A percentile compares a stretch with the other conserved stretches of the same genome.
phyloP scores from a whole-genome alignment of 2,113 vertebrate species.

The Daboia siamensis region DNA sequence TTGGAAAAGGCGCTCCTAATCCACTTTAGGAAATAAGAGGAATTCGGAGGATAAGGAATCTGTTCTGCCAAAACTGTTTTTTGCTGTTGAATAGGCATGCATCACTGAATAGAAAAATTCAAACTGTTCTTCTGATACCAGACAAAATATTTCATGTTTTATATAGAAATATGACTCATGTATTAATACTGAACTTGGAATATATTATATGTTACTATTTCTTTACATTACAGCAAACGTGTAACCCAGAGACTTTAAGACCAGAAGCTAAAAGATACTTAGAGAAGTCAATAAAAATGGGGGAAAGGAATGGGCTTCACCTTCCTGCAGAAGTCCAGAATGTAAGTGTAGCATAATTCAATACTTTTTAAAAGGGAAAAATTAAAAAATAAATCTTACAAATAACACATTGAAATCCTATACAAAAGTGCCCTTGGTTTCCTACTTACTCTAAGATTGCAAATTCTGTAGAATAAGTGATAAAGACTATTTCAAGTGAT shows the following conservation, averaged over 20 bases:
- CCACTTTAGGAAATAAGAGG: neutral
- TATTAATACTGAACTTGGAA: conserved; percentile 26
- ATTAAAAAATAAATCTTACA: neutral
- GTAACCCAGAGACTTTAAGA: conserved; percentile 66
- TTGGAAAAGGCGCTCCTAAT: neutral
- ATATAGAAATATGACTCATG: conserved; percentile 14
- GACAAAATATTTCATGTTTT: conserved; percentile 24
- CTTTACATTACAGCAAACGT: conserved; percentile 76
- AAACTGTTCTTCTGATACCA: conserved; percentile 4
- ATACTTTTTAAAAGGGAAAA: conserved; percentile 12
- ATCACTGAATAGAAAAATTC: neutral
- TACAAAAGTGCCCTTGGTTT: neutral
- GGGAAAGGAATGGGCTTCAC: conserved; percentile 87
- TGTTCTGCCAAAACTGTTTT: neutral
- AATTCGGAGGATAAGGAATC: neutral
- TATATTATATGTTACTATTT: conserved; percentile 22
- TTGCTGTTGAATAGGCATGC: neutral
- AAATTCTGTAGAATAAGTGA: neutral
- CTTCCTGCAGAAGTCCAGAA: conserved; percentile 83
- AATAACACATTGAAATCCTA: neutral
- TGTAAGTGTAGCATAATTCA: conserved; percentile 68
- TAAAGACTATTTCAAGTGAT: neutral
- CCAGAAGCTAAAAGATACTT: conserved; percentile 85
- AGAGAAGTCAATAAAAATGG: conserved; percentile 83
- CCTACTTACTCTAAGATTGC: neutral